Percentiles rank a stretch among this genome's conserved stretches.
Evolutionary conservation across 2,113 vertebrate genomes (phyloP).

Genomic region (Otocyon megalotis): DNA sequence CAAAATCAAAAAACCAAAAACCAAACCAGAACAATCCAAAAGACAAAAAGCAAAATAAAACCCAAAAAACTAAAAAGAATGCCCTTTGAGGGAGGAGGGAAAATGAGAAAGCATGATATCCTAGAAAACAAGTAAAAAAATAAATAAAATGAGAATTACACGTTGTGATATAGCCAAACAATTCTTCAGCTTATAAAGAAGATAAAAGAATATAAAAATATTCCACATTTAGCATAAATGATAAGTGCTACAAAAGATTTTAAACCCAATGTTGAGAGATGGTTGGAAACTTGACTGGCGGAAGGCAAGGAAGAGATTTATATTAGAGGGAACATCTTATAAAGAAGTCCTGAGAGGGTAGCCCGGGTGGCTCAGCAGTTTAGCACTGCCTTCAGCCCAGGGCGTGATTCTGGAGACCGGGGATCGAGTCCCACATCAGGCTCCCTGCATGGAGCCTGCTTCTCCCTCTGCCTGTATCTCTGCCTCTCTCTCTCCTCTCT

Average conservation of each 20-base stretch:
- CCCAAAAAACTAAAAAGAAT: not conserved
- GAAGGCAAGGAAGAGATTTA: not conserved
- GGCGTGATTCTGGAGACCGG: too few species aligned
- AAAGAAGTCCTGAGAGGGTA: not conserved
- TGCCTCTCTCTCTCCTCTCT: too few species aligned
- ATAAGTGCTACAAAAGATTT: not conserved
- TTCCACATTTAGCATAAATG: not conserved
- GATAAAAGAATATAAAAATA: not conserved
- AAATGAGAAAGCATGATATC: not conserved
- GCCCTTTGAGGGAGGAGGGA: not conserved
- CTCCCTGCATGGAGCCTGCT: too few species aligned
- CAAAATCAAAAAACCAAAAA: not conserved
- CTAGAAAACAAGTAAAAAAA: not conserved
- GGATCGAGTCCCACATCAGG: too few species aligned
- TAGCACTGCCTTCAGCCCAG: too few species aligned
- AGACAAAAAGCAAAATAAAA: rapidly evolving
- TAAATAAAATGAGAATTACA: not conserved
- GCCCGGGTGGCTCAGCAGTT: too few species aligned
- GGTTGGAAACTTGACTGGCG: not conserved
- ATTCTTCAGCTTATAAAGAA: not conserved
- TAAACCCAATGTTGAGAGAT: not conserved
- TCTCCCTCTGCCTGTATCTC: too few species aligned
- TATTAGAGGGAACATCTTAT: not conserved
- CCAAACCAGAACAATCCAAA: not conserved
- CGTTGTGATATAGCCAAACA: not conserved